Evolutionary conservation across 2,888 invertebrate genomes (phyloP).

Genomic region (Plusia festucae): DNA sequence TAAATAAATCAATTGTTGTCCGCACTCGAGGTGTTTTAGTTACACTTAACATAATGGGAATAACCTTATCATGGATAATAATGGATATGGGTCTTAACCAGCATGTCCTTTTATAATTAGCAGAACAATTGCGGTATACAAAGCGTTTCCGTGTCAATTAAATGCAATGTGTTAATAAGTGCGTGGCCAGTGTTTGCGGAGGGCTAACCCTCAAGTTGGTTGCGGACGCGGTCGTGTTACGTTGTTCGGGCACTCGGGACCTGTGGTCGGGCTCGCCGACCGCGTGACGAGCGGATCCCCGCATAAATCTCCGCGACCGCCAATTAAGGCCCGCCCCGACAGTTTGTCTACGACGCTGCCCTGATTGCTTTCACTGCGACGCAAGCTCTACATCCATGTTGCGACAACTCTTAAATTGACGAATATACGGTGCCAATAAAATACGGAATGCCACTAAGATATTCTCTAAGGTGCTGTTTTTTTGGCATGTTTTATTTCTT

Average conservation of each 20-base stretch:
- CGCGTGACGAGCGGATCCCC: constrained; percentile 83
- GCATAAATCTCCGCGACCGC: constrained; percentile 89
- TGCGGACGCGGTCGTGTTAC: constrained; percentile 40
- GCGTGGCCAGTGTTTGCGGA: constrained; percentile 62
- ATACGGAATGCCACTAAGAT: constrained; percentile 39
- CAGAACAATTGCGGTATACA: constrained; percentile 36
- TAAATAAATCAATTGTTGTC: no score
- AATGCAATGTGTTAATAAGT: constrained; percentile 64
- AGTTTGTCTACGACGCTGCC: constrained; percentile 88
- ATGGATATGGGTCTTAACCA: constrained; percentile 6
- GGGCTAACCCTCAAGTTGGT: constrained; percentile 51
- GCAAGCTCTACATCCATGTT: constrained; percentile 60
- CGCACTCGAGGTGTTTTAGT: no score
- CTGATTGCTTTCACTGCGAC: constrained; percentile 87
- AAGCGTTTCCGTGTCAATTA: constrained; percentile 34
- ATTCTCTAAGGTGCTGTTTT: not conserved
- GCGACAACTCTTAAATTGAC: constrained; percentile 53
- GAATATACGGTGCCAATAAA: constrained; percentile 56
- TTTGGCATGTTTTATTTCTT: not conserved
- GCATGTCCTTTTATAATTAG: constrained; percentile 15
- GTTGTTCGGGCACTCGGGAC: constrained; percentile 49
- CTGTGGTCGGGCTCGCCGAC: constrained; percentile 70
- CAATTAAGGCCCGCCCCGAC: constrained; percentile 88
- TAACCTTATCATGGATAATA: not conserved
- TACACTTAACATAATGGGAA: no score